Percentiles rank a stretch among this genome's conserved stretches.
Evolutionary conservation across 2,797 vertebrate genomes (phyloP).

Genomic region (Apodemus agrarius): DNA sequence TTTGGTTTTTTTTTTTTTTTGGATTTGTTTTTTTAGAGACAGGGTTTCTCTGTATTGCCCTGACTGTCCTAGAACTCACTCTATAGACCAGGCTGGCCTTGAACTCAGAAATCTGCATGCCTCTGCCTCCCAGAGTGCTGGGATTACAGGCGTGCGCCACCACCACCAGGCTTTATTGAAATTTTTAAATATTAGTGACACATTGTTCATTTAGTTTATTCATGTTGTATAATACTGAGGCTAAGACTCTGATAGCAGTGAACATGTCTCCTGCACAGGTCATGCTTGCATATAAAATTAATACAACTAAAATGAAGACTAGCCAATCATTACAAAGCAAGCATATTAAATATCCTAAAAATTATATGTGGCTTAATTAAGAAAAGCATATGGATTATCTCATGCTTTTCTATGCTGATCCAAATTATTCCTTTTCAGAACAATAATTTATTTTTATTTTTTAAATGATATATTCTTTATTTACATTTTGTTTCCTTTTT

Average conservation of each 20-base stretch:
- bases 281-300: not conserved
- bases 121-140: no score
- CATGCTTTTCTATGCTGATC: not conserved
- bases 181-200: not conserved
- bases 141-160: no score
- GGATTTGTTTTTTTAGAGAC: no score
- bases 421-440: not conserved
- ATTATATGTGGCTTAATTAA: not conserved
- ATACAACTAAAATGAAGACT: not conserved
- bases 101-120: no score
- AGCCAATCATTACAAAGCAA: not conserved
- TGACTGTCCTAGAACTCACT: no score
- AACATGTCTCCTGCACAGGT: not conserved
- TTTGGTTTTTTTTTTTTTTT: no score
- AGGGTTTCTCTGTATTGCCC: no score
- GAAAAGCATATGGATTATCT: not conserved
- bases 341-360: not conserved
- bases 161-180: no score
- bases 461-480: no score
- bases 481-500: no score
- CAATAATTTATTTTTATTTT: no score
- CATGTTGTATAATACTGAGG: not conserved
- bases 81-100: no score
- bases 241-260: not conserved
- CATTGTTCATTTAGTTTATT: not conserved